Conservation (phyloP, 2,797 vertebrate species). For the Sebastiscus albofasciatus region DNA sequence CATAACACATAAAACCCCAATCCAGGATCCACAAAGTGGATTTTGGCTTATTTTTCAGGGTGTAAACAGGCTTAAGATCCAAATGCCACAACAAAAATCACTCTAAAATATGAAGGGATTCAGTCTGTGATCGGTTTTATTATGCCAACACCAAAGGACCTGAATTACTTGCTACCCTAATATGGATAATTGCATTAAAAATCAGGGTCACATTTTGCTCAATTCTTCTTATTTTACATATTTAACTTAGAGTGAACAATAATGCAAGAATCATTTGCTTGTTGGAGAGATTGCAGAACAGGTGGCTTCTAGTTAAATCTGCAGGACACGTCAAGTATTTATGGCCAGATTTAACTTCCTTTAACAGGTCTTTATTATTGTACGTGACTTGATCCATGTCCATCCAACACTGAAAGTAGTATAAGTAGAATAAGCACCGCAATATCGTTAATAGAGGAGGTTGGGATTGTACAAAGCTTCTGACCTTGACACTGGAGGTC, state of each 20-base stretch:
- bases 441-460: not conserved
- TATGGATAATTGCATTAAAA: not conserved
- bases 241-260: not conserved
- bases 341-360: no score
- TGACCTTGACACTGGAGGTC: not conserved
- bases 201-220: not conserved
- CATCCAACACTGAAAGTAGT: not conserved
- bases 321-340: no score
- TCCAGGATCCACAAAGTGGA: slow-evolving; percentile 19
- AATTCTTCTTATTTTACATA: not conserved
- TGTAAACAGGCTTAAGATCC: not conserved
- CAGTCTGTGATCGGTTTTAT: not conserved
- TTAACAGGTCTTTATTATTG: not conserved
- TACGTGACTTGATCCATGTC: not conserved
- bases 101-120: not conserved
- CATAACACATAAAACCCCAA: slow-evolving; percentile 48
- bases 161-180: not conserved
- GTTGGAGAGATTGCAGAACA: no score
- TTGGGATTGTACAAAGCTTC: no score
- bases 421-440: not conserved
- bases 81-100: not conserved
- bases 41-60: slow-evolving; percentile 3
- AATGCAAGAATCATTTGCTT: no score
- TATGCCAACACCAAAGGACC: not conserved
- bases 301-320: no score